A percentile compares a stretch with the other conserved stretches of the same genome.
Conservation (phyloP, 2,888 invertebrate genomes). For the Melanophora roralis region DNA sequence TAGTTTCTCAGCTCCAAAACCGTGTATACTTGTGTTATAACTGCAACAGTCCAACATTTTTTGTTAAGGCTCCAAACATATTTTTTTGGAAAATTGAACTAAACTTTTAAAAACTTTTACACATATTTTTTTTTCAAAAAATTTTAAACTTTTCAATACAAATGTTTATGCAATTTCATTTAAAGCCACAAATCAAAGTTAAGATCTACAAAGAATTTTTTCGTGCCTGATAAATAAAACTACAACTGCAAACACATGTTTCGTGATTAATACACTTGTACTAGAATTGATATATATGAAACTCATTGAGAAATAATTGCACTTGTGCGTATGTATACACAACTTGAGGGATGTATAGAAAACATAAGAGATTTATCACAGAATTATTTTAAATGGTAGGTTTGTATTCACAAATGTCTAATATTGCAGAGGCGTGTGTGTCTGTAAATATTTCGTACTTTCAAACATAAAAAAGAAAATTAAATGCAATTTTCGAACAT, state of each 20-base stretch:
- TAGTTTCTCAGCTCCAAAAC: too few relatives aligned
- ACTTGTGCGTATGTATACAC: too few relatives aligned
- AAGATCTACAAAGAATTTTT: conserved; percentile 23
- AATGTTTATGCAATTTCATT: too few relatives aligned
- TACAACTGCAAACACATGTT: conserved; percentile 32
- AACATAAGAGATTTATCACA: conserved; percentile 28
- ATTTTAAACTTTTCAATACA: too few relatives aligned
- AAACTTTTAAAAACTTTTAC: too few relatives aligned
- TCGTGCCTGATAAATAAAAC: conserved; percentile 18
- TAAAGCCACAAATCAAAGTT: not conserved
- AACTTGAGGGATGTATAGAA: conserved; percentile 21
- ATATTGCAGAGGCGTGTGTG: not conserved
- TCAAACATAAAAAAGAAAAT: not conserved
- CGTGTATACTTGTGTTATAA: too few relatives aligned
- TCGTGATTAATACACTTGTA: not conserved
- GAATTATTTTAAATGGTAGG: not conserved
- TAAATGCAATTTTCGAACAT: not conserved
- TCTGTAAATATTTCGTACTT: not conserved
- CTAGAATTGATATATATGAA: too few relatives aligned
- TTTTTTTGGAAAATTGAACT: too few relatives aligned
- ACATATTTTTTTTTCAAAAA: too few relatives aligned
- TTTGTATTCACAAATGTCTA: not conserved
- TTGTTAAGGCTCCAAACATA: too few relatives aligned
- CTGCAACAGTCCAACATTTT: too few relatives aligned
- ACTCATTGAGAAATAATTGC: conserved; percentile 15